These are phyloP conservation scores for Chaenogobius annularis DNA, from an alignment of 2,113 vertebrate species.

Conservation along the genomic window DNA sequence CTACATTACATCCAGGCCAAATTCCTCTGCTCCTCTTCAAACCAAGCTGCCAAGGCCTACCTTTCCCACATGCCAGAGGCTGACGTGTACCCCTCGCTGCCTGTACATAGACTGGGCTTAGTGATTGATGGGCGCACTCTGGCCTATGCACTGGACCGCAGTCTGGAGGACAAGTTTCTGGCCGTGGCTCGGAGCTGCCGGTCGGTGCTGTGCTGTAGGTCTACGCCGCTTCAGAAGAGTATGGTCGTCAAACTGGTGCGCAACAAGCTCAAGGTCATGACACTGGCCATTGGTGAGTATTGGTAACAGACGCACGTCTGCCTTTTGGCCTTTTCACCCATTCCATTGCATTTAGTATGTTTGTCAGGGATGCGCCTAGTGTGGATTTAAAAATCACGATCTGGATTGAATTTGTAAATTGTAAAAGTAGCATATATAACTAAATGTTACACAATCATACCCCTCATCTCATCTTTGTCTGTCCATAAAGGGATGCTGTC, in stretches of 20 bases:
- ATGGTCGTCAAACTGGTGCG: slow-evolving; percentile 96
- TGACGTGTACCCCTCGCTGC: slow-evolving; percentile 57
- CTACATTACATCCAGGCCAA: slow-evolving; percentile 85
- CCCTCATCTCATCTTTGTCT: too few species aligned
- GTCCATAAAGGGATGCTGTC: too few species aligned
- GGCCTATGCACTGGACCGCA: slow-evolving; percentile 89
- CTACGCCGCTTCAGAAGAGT: slow-evolving; percentile 96
- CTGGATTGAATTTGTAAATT: too few species aligned
- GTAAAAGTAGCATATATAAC: too few species aligned
- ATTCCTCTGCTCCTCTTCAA: slow-evolving; percentile 69
- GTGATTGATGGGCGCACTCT: slow-evolving; percentile 94
- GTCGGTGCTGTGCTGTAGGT: slow-evolving; percentile 92
- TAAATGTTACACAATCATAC: too few species aligned
- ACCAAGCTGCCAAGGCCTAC: slow-evolving; percentile 62
- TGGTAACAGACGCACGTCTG: too few species aligned
- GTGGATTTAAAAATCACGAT: too few species aligned
- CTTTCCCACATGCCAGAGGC: slow-evolving; percentile 68
- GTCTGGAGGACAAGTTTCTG: slow-evolving; percentile 91
- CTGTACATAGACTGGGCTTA: slow-evolving; percentile 82
- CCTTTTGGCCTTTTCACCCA: too few species aligned
- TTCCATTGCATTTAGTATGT: too few species aligned
- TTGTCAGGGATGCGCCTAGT: too few species aligned
- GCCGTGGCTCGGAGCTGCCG: slow-evolving; percentile 86
- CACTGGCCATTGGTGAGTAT: slow-evolving; percentile 90
- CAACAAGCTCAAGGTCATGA: slow-evolving; percentile 96